phyloP scores from a whole-genome alignment of 2,113 vertebrate species.

The Sinosuthora webbiana region DNA sequence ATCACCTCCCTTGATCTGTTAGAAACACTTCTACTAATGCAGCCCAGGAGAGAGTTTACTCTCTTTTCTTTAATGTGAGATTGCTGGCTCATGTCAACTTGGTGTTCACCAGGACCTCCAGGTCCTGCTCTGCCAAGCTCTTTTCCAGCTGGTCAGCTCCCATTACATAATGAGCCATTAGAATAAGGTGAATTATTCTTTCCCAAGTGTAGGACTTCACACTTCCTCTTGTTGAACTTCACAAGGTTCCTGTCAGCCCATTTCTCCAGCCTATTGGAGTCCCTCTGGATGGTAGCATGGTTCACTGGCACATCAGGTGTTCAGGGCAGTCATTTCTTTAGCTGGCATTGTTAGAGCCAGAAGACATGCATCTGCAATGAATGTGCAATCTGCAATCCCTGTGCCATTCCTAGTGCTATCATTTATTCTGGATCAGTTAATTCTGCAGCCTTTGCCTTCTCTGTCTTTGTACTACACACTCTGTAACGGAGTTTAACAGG shows the following conservation, averaged over 20 bases:
- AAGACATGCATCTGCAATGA: neutral
- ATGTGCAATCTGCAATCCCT: neutral
- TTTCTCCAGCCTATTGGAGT: neutral
- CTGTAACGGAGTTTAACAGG: neutral
- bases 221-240: neutral
- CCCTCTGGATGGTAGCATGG: neutral
- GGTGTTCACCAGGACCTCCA: neutral
- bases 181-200: neutral
- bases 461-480: neutral
- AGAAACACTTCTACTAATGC: neutral
- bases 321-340: neutral
- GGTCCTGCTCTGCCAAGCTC: neutral
- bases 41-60: neutral
- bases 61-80: neutral
- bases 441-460: neutral
- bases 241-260: neutral
- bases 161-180: neutral
- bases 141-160: neutral
- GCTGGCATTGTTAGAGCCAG: neutral
- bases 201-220: neutral
- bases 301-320: neutral
- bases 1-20: neutral
- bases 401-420: neutral
- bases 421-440: neutral
- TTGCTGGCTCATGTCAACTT: neutral